Conservation (phyloP, 35 echinoderm and acorn worm species). For the Acanthaster planci region DNA sequence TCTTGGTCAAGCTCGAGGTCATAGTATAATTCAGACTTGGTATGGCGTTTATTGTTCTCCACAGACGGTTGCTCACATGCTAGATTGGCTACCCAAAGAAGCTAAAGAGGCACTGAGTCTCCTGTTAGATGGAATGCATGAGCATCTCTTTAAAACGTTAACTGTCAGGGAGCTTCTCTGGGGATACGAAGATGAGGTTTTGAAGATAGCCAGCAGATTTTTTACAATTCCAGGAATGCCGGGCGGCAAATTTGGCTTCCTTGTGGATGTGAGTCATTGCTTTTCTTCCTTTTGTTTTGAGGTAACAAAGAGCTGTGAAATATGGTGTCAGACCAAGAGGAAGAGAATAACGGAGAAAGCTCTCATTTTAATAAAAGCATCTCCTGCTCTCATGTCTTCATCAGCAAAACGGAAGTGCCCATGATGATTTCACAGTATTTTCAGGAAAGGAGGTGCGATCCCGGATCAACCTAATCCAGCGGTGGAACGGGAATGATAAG, state of each 20-base stretch:
- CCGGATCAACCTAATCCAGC: slow-evolving; percentile 46
- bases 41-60: not conserved
- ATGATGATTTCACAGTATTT: slow-evolving; percentile 51
- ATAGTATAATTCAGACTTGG: too few species aligned
- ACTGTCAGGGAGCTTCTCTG: slow-evolving; percentile 57
- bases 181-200: slow-evolving; percentile 57
- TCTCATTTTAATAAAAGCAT: too few species aligned
- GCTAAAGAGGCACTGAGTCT: not conserved
- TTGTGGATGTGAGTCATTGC: slow-evolving; percentile 47
- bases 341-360: too few species aligned
- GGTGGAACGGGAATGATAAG: slow-evolving; percentile 43
- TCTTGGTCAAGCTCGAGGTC: too few species aligned
- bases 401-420: slow-evolving; percentile 57
- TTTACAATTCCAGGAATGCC: slow-evolving; percentile 42
- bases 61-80: not conserved
- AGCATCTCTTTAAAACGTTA: slow-evolving; percentile 44
- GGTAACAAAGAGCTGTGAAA: too few species aligned
- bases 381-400: not conserved
- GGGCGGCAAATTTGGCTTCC: slow-evolving; percentile 45
- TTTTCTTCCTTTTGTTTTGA: too few species aligned
- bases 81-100: not conserved
- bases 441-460: slow-evolving; percentile 41
- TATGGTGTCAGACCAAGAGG: too few species aligned
- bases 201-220: slow-evolving; percentile 39
- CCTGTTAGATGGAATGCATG: slow-evolving; percentile 38